phyloP scores from a whole-genome alignment of 2,888 invertebrate species.

The Ctenicera cuprea region DNA sequence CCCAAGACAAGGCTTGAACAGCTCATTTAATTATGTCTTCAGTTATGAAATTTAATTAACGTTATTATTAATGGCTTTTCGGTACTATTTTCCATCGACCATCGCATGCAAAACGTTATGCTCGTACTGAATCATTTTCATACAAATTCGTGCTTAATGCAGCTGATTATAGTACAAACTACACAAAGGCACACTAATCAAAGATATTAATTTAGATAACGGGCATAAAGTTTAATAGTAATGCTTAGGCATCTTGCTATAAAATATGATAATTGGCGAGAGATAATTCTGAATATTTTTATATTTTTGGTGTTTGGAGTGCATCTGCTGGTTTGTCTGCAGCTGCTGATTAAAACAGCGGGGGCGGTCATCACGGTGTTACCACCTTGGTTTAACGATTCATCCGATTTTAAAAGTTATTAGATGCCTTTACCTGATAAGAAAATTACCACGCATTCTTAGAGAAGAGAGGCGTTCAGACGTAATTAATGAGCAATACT shows the following conservation, averaged over 20 bases:
- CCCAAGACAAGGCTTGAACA: neutral
- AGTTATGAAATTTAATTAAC: neutral
- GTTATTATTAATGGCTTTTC: neutral
- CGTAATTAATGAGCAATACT: constrained; percentile 11
- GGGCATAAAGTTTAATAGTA: constrained; percentile 13
- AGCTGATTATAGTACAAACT: neutral
- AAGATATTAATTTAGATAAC: constrained; percentile 42
- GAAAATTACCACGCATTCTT: constrained; percentile 25
- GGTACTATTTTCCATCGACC: neutral
- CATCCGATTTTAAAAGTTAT: constrained; percentile 26
- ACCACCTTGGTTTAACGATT: constrained; percentile 34
- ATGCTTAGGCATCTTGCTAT: constrained; percentile 11
- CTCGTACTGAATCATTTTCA: no score
- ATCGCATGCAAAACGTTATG: neutral
- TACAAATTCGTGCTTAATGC: neutral
- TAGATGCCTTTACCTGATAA: constrained; percentile 29
- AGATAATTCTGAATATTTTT: constrained; percentile 23
- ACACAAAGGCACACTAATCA: constrained; percentile 28
- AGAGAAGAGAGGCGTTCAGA: neutral
- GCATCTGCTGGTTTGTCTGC: constrained; percentile 31
- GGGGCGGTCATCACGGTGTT: constrained; percentile 49
- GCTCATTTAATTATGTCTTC: neutral
- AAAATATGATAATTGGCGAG: constrained; percentile 30
- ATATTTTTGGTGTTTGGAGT: constrained; percentile 20
- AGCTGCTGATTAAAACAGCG: constrained; percentile 50